phyloP scores from a whole-genome alignment of 2,888 invertebrate species.

The Operophtera brumata region DNA sequence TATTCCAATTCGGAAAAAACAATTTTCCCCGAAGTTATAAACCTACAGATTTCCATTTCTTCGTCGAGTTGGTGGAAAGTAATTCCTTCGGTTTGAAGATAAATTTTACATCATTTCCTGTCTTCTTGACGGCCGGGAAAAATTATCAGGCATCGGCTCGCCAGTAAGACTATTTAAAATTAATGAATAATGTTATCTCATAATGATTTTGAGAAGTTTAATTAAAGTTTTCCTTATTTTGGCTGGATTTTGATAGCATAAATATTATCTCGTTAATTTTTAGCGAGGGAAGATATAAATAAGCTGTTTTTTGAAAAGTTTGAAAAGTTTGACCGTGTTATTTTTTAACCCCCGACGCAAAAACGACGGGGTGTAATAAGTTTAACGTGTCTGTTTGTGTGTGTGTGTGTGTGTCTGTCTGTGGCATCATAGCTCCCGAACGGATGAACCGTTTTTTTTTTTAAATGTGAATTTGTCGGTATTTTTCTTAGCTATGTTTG shows the following conservation, averaged over 20 bases:
- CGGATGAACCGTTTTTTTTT: too few species aligned
- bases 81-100: slow-evolving; percentile 73
- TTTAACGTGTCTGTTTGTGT: too few species aligned
- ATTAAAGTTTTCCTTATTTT: slow-evolving; percentile 71
- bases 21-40: slow-evolving; percentile 73
- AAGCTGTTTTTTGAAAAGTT: slow-evolving; percentile 57
- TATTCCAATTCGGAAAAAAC: slow-evolving; percentile 68
- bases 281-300: slow-evolving; percentile 49
- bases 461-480: too few species aligned
- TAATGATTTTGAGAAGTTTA: slow-evolving; percentile 76
- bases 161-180: slow-evolving; percentile 74
- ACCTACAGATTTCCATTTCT: slow-evolving; percentile 75
- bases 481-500: too few species aligned
- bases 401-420: too few species aligned
- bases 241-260: slow-evolving; percentile 62
- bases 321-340: slow-evolving; percentile 54
- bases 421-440: too few species aligned
- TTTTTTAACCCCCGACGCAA: too few species aligned
- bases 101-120: slow-evolving; percentile 77
- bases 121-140: slow-evolving; percentile 66
- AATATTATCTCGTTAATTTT: slow-evolving; percentile 73
- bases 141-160: slow-evolving; percentile 74
- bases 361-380: too few species aligned
- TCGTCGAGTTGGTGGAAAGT: slow-evolving; percentile 70
- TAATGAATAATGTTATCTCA: slow-evolving; percentile 81